A percentile compares a stretch with the other conserved stretches of the same genome.
phyloP scores from a whole-genome alignment of 2,113 vertebrate genomes.

The Barnardius zonarius region DNA sequence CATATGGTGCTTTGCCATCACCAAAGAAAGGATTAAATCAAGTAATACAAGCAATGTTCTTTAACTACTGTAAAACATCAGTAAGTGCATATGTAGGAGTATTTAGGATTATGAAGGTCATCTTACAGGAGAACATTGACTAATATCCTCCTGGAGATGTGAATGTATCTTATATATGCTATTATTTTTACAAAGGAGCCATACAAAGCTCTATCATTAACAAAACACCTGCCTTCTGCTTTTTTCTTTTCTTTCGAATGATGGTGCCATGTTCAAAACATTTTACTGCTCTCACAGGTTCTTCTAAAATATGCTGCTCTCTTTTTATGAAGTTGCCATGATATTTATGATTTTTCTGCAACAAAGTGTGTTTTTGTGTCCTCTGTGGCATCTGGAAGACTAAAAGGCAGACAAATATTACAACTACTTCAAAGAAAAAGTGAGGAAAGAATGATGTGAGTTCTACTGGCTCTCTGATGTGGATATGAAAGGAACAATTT shows the following conservation, averaged over 20 bases:
- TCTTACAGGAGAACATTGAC: not conserved
- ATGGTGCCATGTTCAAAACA: not conserved
- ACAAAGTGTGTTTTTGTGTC: not conserved
- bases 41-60: not conserved
- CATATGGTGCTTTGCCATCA: not conserved
- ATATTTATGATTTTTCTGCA: not conserved
- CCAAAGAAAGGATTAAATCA: not conserved
- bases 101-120: not conserved
- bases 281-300: not conserved
- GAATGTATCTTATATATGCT: not conserved
- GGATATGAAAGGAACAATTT: not conserved
- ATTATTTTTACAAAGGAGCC: not conserved
- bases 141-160: not conserved
- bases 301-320: not conserved
- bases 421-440: not conserved
- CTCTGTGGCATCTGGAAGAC: not conserved
- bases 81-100: not conserved
- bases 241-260: not conserved
- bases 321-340: not conserved
- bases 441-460: not conserved
- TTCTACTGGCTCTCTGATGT: not conserved
- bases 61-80: not conserved
- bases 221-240: not conserved
- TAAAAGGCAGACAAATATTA: not conserved
- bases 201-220: not conserved